A percentile compares a stretch with the other conserved stretches of the same genome.
Evolutionary conservation across 1,140 invertebrate genomes (phyloP).

Genomic region (Hyles euphorbiae): DNA sequence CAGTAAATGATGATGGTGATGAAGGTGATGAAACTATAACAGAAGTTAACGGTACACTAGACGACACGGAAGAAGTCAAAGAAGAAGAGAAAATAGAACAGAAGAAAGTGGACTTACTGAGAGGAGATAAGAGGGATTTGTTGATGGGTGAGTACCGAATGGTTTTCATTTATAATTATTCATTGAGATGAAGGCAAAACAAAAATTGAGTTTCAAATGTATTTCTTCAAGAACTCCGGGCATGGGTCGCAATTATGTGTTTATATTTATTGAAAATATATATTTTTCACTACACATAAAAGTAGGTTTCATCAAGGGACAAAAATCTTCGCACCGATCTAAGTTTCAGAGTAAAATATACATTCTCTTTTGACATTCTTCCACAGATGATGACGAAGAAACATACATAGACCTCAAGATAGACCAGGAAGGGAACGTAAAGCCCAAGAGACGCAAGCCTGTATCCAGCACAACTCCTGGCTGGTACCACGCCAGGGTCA

Average conservation of each 20-base stretch:
- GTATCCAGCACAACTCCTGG: constrained; percentile 21
- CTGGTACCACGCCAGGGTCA: constrained; percentile 58
- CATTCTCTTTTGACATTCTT: too few species aligned
- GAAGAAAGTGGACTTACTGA: constrained; percentile 51
- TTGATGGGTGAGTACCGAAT: constrained; percentile 50
- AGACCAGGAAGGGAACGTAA: constrained; percentile 61
- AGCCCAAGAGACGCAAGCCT: constrained; percentile 44
- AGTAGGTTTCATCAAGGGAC: too few species aligned
- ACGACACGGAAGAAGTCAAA: constrained; percentile 23
- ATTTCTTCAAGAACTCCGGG: too few species aligned
- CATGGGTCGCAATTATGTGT: too few species aligned
- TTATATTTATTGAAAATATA: too few species aligned
- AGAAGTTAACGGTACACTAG: constrained; percentile 30
- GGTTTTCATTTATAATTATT: too few species aligned
- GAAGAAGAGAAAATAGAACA: constrained; percentile 33
- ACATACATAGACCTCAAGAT: constrained; percentile 72
- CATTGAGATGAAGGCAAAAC: too few species aligned
- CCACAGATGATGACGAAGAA: constrained; percentile 74
- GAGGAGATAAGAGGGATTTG: constrained; percentile 64
- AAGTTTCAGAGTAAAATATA: too few species aligned
- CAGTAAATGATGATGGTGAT: constrained; percentile 20
- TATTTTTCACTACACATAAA: too few species aligned
- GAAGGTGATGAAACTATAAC: constrained; percentile 23
- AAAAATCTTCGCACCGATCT: too few species aligned
- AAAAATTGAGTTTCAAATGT: too few species aligned